Evolutionary conservation across 2,113 vertebrate species (phyloP), one percentile per base, ranked within the genome.

Genomic region (Apteryx owenii): DNA sequence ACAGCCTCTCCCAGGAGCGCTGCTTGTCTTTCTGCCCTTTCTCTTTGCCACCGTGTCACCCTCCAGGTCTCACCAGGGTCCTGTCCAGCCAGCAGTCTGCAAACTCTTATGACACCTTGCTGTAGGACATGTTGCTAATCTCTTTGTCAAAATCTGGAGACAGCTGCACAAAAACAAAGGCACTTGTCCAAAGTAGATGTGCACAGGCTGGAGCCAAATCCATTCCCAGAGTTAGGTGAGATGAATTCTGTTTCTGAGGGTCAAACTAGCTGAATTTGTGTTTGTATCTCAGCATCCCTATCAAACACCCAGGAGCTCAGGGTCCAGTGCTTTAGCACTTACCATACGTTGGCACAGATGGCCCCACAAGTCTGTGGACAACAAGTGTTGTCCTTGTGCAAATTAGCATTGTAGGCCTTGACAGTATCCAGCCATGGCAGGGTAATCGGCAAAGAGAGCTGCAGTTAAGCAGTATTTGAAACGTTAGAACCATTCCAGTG

Each of bases 401-500:
- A 91, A 88, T 79, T 70, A 88, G 70, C 0, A 0, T 50, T 31
- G 54, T 3, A 68, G 42, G 46, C 21, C 90, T 78, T 65, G 44
- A 71, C 82, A 86, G 54, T 68, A 53, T 60, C 81, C 75, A 88
- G 75, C 23, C 84, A 50, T 87, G 81, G 79, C 54, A 62, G 66
- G 38, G 23, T 85, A 94, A 88, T 94, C 16, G 4, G 73, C 79
- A 93, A 82, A 93, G 46, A 71, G 81, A 89, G 84, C 70, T 78
- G 72, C 76, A 51, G 90, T 96, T 96, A 94, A 88, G 78, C 54
- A 82, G 46, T 54, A 85, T 78, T 71, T 80, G 91, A 94, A 90
- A 89, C 75, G 31, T 82, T 50, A 93, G 89, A 90, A 94, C 64
- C 58, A 58, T 94, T 96, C 85, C 79, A 80, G 60, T 26, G 9